Conservation (phyloP, 2,888 invertebrate species). For the Arenicola marina region DNA sequence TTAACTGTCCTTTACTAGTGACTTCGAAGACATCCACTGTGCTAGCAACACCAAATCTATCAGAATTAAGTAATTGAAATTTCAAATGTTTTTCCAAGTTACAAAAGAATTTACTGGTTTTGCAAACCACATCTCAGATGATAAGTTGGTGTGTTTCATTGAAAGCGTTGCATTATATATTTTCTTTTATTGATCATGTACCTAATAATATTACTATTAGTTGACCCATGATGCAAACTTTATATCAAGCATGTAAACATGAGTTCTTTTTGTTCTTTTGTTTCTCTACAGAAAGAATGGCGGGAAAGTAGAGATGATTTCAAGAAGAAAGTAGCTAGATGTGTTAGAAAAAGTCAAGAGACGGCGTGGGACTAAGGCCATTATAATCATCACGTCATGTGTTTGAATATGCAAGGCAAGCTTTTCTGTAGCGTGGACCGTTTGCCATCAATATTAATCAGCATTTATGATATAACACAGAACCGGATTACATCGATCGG, state of each 20-base stretch:
- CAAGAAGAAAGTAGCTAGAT: conserved; percentile 95
- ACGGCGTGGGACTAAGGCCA: background rate
- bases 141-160: background rate
- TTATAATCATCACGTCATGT: too few relatives aligned
- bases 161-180: background rate
- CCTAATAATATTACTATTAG: background rate
- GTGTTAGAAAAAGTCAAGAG: conserved; percentile 98
- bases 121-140: background rate
- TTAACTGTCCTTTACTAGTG: background rate
- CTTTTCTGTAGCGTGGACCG: too few relatives aligned
- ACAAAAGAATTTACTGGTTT: too few relatives aligned
- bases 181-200: conserved; percentile 4
- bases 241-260: too few relatives aligned
- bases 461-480: too few relatives aligned
- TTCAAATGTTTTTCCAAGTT: too few relatives aligned
- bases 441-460: too few relatives aligned
- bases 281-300: conserved; percentile 87
- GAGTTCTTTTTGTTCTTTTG: background rate
- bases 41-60: background rate
- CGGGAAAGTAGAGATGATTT: conserved; percentile 95
- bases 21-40: background rate
- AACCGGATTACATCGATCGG: too few relatives aligned
- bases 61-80: background rate
- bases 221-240: background rate
- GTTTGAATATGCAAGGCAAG: too few relatives aligned